Conservation (phyloP, 1,140 invertebrate genomes). For the Branchinecta lindahli region DNA sequence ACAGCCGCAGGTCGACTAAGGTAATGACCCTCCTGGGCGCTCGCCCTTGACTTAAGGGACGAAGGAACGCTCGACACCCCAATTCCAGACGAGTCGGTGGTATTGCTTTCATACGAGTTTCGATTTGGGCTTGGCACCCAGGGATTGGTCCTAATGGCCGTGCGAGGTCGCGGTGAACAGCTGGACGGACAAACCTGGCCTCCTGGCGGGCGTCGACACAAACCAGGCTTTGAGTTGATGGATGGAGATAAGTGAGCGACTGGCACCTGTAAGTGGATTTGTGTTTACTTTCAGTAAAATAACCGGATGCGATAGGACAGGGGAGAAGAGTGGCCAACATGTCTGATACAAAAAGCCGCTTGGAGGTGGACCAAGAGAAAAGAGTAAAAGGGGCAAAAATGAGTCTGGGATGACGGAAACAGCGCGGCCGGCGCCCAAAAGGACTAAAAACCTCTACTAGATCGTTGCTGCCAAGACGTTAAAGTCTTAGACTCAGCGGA, state of each 20-base stretch:
- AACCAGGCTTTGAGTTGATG: not conserved
- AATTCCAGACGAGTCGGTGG: conserved; percentile 13
- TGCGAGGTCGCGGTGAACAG: conserved; percentile 18
- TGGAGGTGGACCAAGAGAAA: no score
- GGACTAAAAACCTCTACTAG: no score
- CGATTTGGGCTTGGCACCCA: conserved; percentile 16
- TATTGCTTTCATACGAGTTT: conserved; percentile 11
- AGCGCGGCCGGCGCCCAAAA: no score
- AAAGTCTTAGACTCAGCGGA: no score
- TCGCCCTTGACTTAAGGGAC: not conserved
- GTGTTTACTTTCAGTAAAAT: no score
- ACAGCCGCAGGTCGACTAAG: not conserved
- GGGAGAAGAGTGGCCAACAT: no score
- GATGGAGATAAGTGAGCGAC: not conserved
- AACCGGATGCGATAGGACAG: no score
- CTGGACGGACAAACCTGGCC: not conserved
- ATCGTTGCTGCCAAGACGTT: no score
- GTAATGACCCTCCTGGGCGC: not conserved
- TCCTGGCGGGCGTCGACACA: not conserved
- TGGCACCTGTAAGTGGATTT: no score
- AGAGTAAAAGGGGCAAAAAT: no score
- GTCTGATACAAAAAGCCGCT: no score
- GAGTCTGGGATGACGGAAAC: no score
- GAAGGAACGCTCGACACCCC: not conserved
- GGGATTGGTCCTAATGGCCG: conserved; percentile 20